A percentile compares a stretch with the other conserved stretches of the same genome.
Evolutionary conservation across 2,797 vertebrate genomes (phyloP).

Genomic region (Florisuga fusca): DNA sequence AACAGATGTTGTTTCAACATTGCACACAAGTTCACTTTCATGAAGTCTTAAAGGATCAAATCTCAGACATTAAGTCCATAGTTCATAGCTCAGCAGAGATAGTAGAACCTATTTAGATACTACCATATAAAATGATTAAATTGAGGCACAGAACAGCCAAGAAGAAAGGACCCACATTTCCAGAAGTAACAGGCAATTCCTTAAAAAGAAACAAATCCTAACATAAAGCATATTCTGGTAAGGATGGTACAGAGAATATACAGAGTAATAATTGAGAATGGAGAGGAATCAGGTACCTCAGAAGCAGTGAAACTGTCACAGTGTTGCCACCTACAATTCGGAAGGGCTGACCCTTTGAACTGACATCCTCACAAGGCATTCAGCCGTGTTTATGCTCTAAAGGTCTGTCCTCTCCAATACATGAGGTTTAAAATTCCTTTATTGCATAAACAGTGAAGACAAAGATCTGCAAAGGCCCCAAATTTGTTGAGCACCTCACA

Average conservation of each 20-base stretch:
- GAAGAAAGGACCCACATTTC: not conserved
- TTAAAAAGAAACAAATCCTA: not conserved
- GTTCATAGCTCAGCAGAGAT: not conserved
- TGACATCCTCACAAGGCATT: not conserved
- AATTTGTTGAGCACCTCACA: not conserved
- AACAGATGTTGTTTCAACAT: not conserved
- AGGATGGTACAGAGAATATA: not conserved
- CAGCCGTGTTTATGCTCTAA: not conserved
- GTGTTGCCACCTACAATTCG: not conserved
- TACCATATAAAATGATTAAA: not conserved
- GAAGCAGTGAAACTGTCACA: not conserved
- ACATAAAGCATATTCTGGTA: not conserved
- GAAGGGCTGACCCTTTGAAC: not conserved
- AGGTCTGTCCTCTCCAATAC: not conserved
- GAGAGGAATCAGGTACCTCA: not conserved
- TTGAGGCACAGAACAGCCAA: not conserved
- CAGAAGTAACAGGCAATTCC: not conserved
- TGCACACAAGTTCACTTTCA: rapidly evolving
- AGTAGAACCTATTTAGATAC: not conserved
- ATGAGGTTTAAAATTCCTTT: not conserved
- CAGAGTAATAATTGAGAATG: not conserved
- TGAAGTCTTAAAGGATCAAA: not conserved
- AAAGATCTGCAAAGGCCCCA: not conserved
- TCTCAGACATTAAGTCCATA: not conserved
- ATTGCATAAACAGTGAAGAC: not conserved